phyloP scores from a whole-genome alignment of 2,888 invertebrate genomes.

The Plusia festucae region DNA sequence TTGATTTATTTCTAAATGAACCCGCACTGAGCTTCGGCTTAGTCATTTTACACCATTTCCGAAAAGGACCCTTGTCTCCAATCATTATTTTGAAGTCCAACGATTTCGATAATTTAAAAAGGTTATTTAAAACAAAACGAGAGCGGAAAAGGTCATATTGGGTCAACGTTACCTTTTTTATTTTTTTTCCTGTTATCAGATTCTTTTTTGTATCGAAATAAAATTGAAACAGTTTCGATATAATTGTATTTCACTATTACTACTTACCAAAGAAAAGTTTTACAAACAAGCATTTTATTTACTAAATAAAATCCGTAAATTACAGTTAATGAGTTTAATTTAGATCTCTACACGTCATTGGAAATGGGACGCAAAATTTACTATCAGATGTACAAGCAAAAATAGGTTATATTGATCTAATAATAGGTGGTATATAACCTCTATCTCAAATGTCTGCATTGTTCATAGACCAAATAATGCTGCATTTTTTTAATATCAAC shows the following conservation, averaged over 20 bases:
- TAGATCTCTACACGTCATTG: neutral
- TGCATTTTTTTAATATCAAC: no score
- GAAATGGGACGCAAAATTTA: slow-evolving; percentile 2
- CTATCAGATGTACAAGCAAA: slow-evolving; percentile 11
- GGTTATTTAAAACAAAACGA: slow-evolving; percentile 23
- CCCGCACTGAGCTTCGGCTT: slow-evolving; percentile 25
- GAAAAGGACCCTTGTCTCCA: slow-evolving; percentile 21
- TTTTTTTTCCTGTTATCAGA: neutral
- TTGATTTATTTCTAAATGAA: slow-evolving; percentile 55
- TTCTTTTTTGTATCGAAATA: neutral
- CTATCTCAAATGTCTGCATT: no score
- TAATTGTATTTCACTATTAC: no score
- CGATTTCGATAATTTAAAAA: slow-evolving; percentile 41
- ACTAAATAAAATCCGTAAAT: no score
- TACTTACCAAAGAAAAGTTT: no score
- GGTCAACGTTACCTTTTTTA: neutral
- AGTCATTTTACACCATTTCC: slow-evolving; percentile 48
- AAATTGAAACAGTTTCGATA: no score
- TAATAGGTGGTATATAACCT: no score
- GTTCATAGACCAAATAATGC: no score
- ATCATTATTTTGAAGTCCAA: slow-evolving; percentile 41
- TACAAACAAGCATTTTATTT: no score
- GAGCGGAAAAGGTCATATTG: slow-evolving; percentile 8
- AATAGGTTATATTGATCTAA: neutral
- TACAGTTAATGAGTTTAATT: no score